Percentiles rank a stretch among this genome's conserved stretches.
Conservation (phyloP, 2,113 vertebrate genomes). For the Apus apus region DNA sequence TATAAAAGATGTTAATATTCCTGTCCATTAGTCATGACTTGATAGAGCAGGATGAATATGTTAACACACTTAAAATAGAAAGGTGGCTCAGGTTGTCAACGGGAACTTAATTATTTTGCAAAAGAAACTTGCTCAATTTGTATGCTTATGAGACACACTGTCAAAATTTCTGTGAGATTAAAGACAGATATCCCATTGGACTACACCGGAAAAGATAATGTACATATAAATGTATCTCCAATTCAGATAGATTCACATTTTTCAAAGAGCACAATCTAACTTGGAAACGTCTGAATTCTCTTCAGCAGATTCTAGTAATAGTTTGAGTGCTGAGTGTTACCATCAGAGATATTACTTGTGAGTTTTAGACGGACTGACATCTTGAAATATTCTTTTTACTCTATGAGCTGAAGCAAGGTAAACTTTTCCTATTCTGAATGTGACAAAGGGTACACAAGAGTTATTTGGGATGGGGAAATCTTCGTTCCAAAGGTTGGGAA, state of each 20-base stretch:
- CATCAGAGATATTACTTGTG: neutral
- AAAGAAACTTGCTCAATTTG: slow-evolving; percentile 59
- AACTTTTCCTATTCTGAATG: neutral
- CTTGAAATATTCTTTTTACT: neutral
- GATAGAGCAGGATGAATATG: slow-evolving; percentile 36
- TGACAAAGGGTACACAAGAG: neutral
- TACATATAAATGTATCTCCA: slow-evolving; percentile 49
- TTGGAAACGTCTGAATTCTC: slow-evolving; percentile 24
- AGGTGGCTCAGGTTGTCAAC: slow-evolving; percentile 43
- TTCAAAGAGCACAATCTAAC: slow-evolving; percentile 44
- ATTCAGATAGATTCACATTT: slow-evolving; percentile 36
- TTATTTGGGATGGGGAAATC: slow-evolving; percentile 3
- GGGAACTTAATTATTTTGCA: slow-evolving; percentile 53
- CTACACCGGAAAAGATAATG: slow-evolving; percentile 39
- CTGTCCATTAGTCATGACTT: slow-evolving; percentile 34
- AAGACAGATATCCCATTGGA: slow-evolving; percentile 49
- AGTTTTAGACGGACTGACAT: neutral
- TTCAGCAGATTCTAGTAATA: neutral
- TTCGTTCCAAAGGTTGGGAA: neutral
- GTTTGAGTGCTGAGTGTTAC: neutral
- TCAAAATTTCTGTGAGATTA: slow-evolving; percentile 39
- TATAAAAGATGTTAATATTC: slow-evolving; percentile 17
- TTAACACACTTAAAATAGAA: slow-evolving; percentile 53
- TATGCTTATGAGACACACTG: slow-evolving; percentile 61
- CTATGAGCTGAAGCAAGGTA: neutral